Conservation (phyloP, 1,140 invertebrate genomes). For the Penaeus vannamei region DNA sequence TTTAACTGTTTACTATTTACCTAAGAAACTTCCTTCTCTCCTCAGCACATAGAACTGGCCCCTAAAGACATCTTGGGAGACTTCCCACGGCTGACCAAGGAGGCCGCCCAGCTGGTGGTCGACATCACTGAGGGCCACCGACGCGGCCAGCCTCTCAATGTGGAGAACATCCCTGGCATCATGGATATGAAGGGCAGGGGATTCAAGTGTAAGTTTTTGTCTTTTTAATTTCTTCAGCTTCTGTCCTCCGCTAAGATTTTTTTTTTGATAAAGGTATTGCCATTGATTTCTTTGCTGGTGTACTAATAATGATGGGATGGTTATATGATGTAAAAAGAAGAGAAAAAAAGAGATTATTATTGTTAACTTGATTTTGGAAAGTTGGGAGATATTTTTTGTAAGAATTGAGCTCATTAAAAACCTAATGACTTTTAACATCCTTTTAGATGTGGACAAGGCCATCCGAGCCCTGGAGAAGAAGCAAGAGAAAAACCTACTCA, state of each 20-base stretch:
- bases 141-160: conserved; percentile 54
- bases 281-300: not conserved
- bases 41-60: conserved; percentile 88
- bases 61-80: conserved; percentile 91
- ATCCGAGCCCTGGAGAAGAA: conserved; percentile 45
- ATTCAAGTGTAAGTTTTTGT: conserved; percentile 71
- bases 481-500: conserved; percentile 47
- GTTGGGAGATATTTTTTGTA: conserved; percentile 19
- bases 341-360: no score
- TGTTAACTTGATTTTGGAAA: not conserved
- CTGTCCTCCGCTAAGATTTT: conserved; percentile 43
- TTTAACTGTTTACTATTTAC: not conserved
- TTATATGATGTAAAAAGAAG: no score
- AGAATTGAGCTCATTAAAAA: no score
- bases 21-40: conserved; percentile 68
- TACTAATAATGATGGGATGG: no score
- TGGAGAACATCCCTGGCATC: conserved; percentile 57
- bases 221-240: conserved; percentile 71
- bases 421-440: conserved; percentile 51
- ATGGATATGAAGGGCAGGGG: conserved; percentile 61
- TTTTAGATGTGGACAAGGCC: conserved; percentile 62
- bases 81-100: conserved; percentile 84
- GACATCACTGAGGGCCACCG: conserved; percentile 61
- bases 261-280: not conserved
- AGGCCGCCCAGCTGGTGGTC: conserved; percentile 76